phyloP scores from a whole-genome alignment of 2,888 invertebrate species.

The Poecilus cupreus region DNA sequence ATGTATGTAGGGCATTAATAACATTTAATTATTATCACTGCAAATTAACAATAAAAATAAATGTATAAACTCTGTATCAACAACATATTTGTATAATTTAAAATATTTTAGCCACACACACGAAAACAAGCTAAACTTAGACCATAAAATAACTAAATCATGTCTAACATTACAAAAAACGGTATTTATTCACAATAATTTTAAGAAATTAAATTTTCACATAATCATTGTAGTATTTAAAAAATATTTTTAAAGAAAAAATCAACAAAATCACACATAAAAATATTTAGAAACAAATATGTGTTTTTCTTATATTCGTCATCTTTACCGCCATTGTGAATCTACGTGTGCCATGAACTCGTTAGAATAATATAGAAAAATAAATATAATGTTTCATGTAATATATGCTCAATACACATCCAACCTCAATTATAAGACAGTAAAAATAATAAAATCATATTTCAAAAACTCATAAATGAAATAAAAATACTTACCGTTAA shows the following conservation, averaged over 20 bases:
- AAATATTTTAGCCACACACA: constrained; percentile 13
- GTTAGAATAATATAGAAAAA: constrained; percentile 59
- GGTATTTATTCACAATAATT: background rate
- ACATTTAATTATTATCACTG: constrained; percentile 41
- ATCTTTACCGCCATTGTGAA: constrained; percentile 72
- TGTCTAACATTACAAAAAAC: background rate
- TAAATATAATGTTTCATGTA: constrained; percentile 36
- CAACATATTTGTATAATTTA: constrained; percentile 31
- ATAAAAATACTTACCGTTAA: constrained; percentile 82
- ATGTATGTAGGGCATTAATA: constrained; percentile 53
- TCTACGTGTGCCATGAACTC: constrained; percentile 64
- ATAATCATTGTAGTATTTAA: background rate
- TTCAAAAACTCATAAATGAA: constrained; percentile 16
- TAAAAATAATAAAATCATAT: constrained; percentile 23
- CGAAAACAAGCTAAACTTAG: constrained; percentile 42
- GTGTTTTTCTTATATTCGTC: constrained; percentile 64
- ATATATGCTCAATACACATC: background rate
- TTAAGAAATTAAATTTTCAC: background rate
- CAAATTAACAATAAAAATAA: constrained; percentile 21
- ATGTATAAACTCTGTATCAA: constrained; percentile 17
- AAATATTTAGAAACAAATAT: constrained; percentile 51
- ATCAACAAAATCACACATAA: constrained; percentile 8
- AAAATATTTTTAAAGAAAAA: background rate
- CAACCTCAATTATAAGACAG: background rate
- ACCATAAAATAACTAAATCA: constrained; percentile 38